A percentile compares a stretch with the other conserved stretches of the same genome.
Evolutionary conservation across 2,113 vertebrate species (phyloP).

Genomic region (Montifringilla adamsi): DNA sequence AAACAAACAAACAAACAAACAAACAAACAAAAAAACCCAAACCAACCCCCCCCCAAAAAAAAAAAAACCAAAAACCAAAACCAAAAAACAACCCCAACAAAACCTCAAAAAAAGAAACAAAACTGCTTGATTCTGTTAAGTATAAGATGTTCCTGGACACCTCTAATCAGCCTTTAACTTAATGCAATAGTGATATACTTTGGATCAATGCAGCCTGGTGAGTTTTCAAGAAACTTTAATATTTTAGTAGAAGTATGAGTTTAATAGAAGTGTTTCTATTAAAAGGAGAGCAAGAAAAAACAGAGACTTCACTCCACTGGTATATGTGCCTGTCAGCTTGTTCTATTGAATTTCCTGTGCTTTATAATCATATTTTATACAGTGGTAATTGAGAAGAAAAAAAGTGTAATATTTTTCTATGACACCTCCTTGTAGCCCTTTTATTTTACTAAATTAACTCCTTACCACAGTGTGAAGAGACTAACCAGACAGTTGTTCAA

Average conservation of each 20-base stretch:
- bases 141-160: background rate
- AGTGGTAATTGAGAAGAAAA: slow-evolving; percentile 33
- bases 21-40: too few relatives aligned
- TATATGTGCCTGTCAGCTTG: background rate
- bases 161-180: background rate
- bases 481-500: background rate
- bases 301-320: background rate
- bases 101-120: background rate
- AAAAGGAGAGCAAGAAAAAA: slow-evolving; percentile 1
- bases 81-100: background rate
- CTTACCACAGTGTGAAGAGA: background rate
- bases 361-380: slow-evolving; percentile 47
- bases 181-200: background rate
- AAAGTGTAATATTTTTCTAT: slow-evolving; percentile 2
- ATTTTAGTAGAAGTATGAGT: slow-evolving; percentile 25
- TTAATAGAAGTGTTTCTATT: slow-evolving; percentile 46
- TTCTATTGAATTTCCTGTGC: slow-evolving; percentile 25
- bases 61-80: background rate
- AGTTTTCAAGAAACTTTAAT: slow-evolving; percentile 1
- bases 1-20: background rate
- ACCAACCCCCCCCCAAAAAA: too few relatives aligned
- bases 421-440: background rate
- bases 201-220: background rate
- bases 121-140: background rate
- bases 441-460: slow-evolving; percentile 17